Evolutionary conservation across 1,140 invertebrate genomes (phyloP), one percentile per base, ranked within the genome.

Genomic region (Euwallacea similis): DNA sequence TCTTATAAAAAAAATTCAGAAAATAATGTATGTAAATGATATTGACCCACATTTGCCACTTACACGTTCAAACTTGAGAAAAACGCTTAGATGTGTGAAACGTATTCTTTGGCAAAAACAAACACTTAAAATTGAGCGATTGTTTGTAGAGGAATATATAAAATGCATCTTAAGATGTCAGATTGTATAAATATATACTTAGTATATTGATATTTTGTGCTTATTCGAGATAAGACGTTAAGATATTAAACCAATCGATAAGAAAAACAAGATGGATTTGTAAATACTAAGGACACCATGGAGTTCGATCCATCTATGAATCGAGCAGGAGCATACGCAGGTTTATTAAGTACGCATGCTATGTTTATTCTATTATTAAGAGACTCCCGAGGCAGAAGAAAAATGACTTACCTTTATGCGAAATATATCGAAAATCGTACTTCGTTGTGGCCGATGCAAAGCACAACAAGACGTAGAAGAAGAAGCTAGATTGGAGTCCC

Each of bases 381-480:
- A 33, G 21, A 33, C 21, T 33, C 21, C 21, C 4, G 21, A 33
- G 4, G 21, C 1, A 33, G 4, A 33, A 33, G 1, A 4, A 33
- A 4, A 33, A 33, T 33, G 8, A 63, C 79, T 77, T 78, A 84
- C 83, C 83, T 83, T 83, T 82, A 79, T 82, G 81, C 67, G 83
- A 84, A 69, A 84, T 83, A 66, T 79, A 83, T 70, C 82, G 77
- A 66, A 78, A 79, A 68, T 80, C 79, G 74, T 78, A 60, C 69
- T 76, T 66, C 11, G 54, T 68, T 16, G 44, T 54, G 63, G 6
- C 46, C 42, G 58, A 44, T 44, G 47, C 53, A 63, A 72, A 59
- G 55, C 47, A 69, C 16, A 53, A 8, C 44, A 9, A 10, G 8
- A 44, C 9, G 33, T 44, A 10, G 46, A 13, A 11, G 15, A 47